phyloP scores from a whole-genome alignment of 2,888 invertebrate species.

The Schizaphis graminum region DNA sequence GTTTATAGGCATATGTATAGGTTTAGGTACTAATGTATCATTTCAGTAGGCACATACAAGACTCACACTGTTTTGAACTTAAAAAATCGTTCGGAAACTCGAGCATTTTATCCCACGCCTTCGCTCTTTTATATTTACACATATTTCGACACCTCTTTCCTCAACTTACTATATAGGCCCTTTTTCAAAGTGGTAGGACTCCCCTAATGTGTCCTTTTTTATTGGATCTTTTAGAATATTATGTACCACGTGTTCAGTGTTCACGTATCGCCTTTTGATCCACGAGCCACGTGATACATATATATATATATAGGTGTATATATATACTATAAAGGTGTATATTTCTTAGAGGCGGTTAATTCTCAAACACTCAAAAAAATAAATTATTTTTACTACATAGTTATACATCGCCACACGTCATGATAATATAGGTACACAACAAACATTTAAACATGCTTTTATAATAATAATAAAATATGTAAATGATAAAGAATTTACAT shows the following conservation, averaged over 20 bases:
- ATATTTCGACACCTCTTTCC: not conserved
- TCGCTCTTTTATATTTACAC: not conserved
- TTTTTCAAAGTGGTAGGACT: not conserved
- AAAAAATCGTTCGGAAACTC: not conserved
- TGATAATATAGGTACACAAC: not conserved
- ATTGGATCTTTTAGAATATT: not conserved
- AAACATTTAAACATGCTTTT: not conserved
- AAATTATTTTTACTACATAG: not conserved
- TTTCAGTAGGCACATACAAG: not conserved
- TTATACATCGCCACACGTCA: not conserved
- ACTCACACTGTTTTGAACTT: not conserved
- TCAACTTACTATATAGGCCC: not conserved
- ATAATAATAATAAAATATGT: not conserved
- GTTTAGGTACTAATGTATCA: not conserved
- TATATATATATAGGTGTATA: not conserved
- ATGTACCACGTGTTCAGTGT: not conserved
- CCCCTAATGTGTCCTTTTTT: not conserved
- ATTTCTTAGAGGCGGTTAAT: not conserved
- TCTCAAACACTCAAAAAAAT: not conserved
- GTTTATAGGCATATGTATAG: not conserved
- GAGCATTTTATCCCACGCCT: not conserved
- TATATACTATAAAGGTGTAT: too few species aligned
- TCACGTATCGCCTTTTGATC: not conserved
- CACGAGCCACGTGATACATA: not conserved
- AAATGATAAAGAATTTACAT: not conserved